A percentile compares a stretch with the other conserved stretches of the same genome.
phyloP scores from a whole-genome alignment of 2,113 vertebrate species.

The Corynorhinus townsendii region DNA sequence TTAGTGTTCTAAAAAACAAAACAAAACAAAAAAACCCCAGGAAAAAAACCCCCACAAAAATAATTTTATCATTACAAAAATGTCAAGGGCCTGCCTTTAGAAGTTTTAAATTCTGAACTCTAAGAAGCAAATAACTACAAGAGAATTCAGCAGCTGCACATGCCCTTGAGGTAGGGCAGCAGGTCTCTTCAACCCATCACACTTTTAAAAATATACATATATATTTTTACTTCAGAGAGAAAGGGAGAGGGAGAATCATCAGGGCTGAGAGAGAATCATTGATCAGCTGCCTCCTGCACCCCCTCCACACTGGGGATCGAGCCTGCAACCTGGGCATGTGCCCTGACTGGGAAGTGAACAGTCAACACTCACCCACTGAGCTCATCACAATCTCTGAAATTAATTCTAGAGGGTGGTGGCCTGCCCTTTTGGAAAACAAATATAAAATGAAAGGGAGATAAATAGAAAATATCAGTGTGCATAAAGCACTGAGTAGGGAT shows the following conservation, averaged over 20 bases:
- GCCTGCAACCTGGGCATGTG: too few species aligned
- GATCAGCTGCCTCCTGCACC: too few species aligned
- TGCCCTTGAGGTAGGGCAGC: background rate
- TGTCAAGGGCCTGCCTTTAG: background rate
- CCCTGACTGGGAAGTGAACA: too few species aligned
- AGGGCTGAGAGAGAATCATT: too few species aligned
- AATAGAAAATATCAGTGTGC: background rate
- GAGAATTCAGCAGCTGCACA: background rate
- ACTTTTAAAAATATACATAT: too few species aligned
- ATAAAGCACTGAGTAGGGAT: background rate
- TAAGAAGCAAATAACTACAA: background rate
- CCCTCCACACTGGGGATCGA: too few species aligned
- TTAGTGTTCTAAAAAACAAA: conserved; percentile 1
- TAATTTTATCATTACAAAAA: conserved; percentile 12
- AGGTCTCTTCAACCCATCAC: background rate
- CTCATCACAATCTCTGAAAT: background rate
- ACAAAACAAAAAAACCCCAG: background rate
- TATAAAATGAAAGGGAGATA: background rate
- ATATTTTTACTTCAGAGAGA: too few species aligned
- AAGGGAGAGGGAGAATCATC: too few species aligned
- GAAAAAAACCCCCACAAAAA: background rate
- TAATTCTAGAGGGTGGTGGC: background rate
- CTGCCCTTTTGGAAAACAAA: background rate
- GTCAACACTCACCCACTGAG: too few species aligned
- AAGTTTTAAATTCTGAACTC: conserved; percentile 20